phyloP scores from a whole-genome alignment of 2,888 invertebrate genomes.

The Thecophora atra region DNA sequence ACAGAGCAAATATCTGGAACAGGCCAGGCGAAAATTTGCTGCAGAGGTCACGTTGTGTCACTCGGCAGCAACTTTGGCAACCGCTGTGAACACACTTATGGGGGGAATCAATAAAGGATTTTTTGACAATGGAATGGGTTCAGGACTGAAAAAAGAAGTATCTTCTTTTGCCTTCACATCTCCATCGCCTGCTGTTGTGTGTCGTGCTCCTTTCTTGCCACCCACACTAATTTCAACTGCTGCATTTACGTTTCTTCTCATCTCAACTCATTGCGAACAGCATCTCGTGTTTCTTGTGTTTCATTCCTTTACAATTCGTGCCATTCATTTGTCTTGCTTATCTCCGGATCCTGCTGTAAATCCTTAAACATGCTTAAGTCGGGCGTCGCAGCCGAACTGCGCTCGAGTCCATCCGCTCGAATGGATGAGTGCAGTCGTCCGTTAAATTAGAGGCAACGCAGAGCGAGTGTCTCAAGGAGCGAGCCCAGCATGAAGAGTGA shows the following conservation, averaged over 20 bases:
- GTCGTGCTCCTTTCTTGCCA: too few relatives aligned
- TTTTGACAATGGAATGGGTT: too few relatives aligned
- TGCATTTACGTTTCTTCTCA: background rate
- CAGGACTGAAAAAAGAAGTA: too few relatives aligned
- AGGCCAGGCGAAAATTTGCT: too few relatives aligned
- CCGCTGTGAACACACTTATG: too few relatives aligned
- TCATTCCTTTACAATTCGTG: constrained; percentile 48
- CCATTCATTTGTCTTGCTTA: constrained; percentile 55
- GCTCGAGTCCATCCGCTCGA: constrained; percentile 39
- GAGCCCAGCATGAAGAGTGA: constrained; percentile 9
- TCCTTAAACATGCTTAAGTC: constrained; percentile 42
- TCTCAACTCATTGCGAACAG: too few relatives aligned
- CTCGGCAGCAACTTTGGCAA: too few relatives aligned
- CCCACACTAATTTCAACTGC: background rate
- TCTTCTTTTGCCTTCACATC: too few relatives aligned
- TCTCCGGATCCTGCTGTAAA: constrained; percentile 39
- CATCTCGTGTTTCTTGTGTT: constrained; percentile 39
- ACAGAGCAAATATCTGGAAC: too few relatives aligned
- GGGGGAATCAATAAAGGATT: too few relatives aligned
- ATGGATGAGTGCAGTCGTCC: constrained; percentile 46
- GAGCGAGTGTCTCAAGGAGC: constrained; percentile 30
- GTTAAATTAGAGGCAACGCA: constrained; percentile 51
- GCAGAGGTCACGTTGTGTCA: too few relatives aligned
- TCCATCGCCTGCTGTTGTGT: too few relatives aligned
- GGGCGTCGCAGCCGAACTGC: constrained; percentile 49